Conservation (phyloP, 2,888 invertebrate species). For the Drosophila meridionalis region DNA sequence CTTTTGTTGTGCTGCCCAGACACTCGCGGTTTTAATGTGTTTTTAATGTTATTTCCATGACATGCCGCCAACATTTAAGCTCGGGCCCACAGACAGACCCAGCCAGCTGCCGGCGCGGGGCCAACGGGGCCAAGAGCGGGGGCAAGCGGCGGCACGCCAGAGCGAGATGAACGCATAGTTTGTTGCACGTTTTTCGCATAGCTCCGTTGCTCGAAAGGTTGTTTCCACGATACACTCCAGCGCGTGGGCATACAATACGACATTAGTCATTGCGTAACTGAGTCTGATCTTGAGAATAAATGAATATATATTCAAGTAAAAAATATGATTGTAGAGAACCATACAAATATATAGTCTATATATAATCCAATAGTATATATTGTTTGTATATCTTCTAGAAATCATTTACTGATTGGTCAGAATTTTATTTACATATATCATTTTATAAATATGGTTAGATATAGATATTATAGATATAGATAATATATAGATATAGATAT, state of each 20-base stretch:
- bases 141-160: slow-evolving; percentile 15
- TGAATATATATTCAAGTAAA: too few species aligned
- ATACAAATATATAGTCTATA: too few species aligned
- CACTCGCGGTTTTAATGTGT: slow-evolving; percentile 81
- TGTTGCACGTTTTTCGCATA: slow-evolving; percentile 71
- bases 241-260: neutral
- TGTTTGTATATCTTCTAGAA: neutral
- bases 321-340: too few species aligned
- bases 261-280: slow-evolving; percentile 6
- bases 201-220: slow-evolving; percentile 34
- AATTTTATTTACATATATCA: too few species aligned
- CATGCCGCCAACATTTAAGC: slow-evolving; percentile 80
- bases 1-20: slow-evolving; percentile 72
- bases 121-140: neutral
- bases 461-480: too few species aligned
- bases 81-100: slow-evolving; percentile 45
- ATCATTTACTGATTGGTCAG: too few species aligned
- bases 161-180: slow-evolving; percentile 71
- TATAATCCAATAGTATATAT: neutral
- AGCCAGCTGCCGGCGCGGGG: neutral
- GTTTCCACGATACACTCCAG: slow-evolving; percentile 9
- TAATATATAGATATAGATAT: too few species aligned
- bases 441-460: too few species aligned
- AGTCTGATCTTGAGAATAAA: neutral
- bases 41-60: slow-evolving; percentile 81